A percentile compares a stretch with the other conserved stretches of the same genome.
phyloP scores from a whole-genome alignment of 2,888 invertebrate species.

The Pyrrhia umbra region DNA sequence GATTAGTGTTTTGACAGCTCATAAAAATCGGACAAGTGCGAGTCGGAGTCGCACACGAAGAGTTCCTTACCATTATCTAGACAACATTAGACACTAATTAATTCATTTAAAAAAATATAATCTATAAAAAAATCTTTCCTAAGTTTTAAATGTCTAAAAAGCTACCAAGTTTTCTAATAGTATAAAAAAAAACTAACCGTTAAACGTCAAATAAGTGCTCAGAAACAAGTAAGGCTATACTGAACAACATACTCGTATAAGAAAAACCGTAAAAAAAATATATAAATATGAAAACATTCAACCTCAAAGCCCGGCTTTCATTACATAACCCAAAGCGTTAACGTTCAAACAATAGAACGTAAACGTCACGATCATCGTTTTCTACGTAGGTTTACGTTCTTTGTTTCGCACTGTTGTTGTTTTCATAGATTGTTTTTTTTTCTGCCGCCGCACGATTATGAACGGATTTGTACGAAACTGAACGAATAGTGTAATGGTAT shows the following conservation, averaged over 20 bases:
- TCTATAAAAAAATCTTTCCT: too few species aligned
- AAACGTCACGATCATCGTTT: constrained; percentile 35
- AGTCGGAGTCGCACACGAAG: too few species aligned
- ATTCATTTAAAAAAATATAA: too few species aligned
- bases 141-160: too few species aligned
- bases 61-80: too few species aligned
- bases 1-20: too few species aligned
- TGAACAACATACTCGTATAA: not conserved
- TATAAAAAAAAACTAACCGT: too few species aligned
- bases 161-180: too few species aligned
- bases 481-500: constrained; percentile 1
- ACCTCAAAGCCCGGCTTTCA: not conserved
- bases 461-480: constrained; percentile 4
- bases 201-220: too few species aligned
- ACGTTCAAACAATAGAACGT: constrained; percentile 42
- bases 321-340: constrained; percentile 23
- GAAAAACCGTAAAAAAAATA: constrained; percentile 13
- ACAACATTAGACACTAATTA: too few species aligned
- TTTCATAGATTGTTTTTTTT: constrained; percentile 25
- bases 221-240: constrained; percentile 15
- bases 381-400: constrained; percentile 20
- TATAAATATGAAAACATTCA: constrained; percentile 24
- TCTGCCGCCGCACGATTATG: constrained; percentile 9
- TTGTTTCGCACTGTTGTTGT: constrained; percentile 29
- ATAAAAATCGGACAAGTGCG: too few species aligned